These are phyloP conservation scores for Pseudocheirus occidentalis DNA, from an alignment of 2,797 vertebrate species.

Conservation along the genomic window DNA sequence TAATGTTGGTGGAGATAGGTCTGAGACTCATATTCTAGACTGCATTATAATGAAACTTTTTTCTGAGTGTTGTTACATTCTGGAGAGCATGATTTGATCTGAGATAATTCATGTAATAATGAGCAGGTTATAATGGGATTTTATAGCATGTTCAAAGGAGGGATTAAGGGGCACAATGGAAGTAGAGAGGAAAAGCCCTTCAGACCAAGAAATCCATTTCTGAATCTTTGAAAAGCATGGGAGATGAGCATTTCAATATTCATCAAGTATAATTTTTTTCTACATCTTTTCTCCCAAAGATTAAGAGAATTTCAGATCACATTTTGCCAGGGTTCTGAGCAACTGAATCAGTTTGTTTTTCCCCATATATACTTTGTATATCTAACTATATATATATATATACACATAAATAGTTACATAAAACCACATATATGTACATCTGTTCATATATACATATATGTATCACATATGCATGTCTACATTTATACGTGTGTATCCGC, in stretches of 20 bases:
- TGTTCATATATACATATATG: no score
- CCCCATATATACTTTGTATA: background rate
- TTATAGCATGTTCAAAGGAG: background rate
- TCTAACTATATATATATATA: no score
- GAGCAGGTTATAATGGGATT: background rate
- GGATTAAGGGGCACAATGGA: background rate
- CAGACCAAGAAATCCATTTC: slow-evolving; percentile 42
- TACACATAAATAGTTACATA: no score
- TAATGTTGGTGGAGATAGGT: background rate
- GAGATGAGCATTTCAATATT: slow-evolving; percentile 34
- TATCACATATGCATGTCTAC: no score
- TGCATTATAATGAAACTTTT: background rate
- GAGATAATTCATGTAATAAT: background rate
- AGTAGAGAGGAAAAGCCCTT: background rate
- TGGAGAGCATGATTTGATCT: background rate
- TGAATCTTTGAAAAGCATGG: slow-evolving; percentile 19
- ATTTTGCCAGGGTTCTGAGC: slow-evolving; percentile 28
- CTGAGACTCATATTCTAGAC: background rate
- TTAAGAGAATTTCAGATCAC: slow-evolving; percentile 28
- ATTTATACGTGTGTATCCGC: no score
- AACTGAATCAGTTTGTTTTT: slow-evolving; percentile 37
- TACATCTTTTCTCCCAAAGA: slow-evolving; percentile 24
- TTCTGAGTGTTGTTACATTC: background rate
- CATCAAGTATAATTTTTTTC: slow-evolving; percentile 25
- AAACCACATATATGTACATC: no score